Evolutionary conservation across 2,888 invertebrate species (phyloP), one percentile per base, ranked within the genome.

Genomic region (Palloptera scutellata): DNA sequence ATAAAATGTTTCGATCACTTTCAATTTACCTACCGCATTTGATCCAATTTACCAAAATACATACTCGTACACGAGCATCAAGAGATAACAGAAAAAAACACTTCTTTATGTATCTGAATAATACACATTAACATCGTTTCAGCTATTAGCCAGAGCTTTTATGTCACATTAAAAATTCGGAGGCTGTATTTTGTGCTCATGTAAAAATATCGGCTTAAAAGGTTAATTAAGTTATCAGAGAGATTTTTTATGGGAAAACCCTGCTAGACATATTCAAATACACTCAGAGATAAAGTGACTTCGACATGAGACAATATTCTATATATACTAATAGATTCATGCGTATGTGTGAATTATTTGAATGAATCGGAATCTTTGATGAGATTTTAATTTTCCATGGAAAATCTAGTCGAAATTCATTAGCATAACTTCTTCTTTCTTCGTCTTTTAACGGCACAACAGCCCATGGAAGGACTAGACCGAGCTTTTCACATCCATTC

Each of bases 11-110:
- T 65, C 65, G 67, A 67, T 70, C 62, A 61, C 62, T 67, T 65
- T 67, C 62, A 67, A 70, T 70, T 65, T 65, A 79, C 80, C 77
- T 77, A 79, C 80, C 78, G 78, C 81, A 78, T 76, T 77, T 77
- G 75, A 75, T 71, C 74, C 76, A 61, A 66, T 66, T 69, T 68
- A 65, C 20, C 48, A 48, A 57, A 17, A 57, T 30, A 30, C 30
- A 30, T 30, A 6, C 30, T 13, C n/a, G 19, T 15, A 48, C 51
- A 48, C 15, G 13, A 48, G 15, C 2, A 15, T 48, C 51, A 15
- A 48, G 6, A 48, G 8, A 48, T 4, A 48, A 48, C 1, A 13
- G 51, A 48, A 15, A n/a, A n/a, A 3, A 1, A 48, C 13, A 13
- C 2, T 12, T 45, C 45, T 12, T 11, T 11, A 12, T 45, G 45